These are phyloP conservation scores for Misgurnus anguillicaudatus DNA, from an alignment of 2,113 vertebrate species.

Conservation along the genomic window DNA sequence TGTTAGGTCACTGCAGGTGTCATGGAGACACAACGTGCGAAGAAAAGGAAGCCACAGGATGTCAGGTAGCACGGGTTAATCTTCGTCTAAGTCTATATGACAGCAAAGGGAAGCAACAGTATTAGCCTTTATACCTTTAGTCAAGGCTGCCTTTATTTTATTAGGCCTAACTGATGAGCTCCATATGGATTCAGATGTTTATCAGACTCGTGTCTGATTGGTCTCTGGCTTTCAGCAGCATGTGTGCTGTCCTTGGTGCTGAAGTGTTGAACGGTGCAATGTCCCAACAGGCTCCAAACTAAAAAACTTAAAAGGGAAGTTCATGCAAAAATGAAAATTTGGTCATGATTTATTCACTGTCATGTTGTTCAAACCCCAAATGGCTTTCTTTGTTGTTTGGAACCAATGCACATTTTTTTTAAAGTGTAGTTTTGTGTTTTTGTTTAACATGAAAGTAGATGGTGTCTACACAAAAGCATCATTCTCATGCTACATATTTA, in stretches of 20 bases:
- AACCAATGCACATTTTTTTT: no score
- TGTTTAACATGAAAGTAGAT: no score
- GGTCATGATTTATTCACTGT: no score
- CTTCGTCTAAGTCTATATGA: background rate
- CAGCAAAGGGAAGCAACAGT: constrained; percentile 12
- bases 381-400: no score
- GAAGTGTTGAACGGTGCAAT: constrained; percentile 3
- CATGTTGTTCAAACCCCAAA: no score
- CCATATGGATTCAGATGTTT: constrained; percentile 1
- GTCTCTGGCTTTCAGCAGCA: background rate
- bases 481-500: no score
- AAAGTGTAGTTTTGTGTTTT: no score
- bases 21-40: background rate
- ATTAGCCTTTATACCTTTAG: constrained; percentile 6
- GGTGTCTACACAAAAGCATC: no score
- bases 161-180: constrained; percentile 1
- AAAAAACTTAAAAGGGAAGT: no score
- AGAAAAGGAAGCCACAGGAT: background rate
- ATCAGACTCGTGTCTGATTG: background rate
- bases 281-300: no score
- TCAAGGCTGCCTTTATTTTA: background rate
- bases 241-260: constrained; percentile 39
- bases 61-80: background rate
- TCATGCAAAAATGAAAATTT: no score
- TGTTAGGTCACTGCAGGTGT: background rate